Percentiles rank a stretch among this genome's conserved stretches.
phyloP scores from a whole-genome alignment of 2,888 invertebrate genomes.

The Idaea straminata region DNA sequence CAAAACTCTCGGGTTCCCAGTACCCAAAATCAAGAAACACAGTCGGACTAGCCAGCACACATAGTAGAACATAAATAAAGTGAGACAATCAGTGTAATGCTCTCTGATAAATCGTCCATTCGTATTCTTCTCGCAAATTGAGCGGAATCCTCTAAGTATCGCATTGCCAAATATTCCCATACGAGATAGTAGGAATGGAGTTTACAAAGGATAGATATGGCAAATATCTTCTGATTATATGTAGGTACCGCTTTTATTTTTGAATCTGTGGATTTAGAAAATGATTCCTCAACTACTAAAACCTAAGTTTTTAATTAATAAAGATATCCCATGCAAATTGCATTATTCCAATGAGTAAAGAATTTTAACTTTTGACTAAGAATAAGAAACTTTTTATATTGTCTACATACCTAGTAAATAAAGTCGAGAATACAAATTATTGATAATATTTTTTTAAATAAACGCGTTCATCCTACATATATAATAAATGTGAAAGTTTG shows the following conservation, averaged over 20 bases:
- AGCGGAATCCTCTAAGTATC: slow-evolving; percentile 18
- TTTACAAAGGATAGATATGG: neutral
- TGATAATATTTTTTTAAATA: too few relatives aligned
- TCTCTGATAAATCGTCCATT: slow-evolving; percentile 19
- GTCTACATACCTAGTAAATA: too few relatives aligned
- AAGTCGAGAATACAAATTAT: too few relatives aligned
- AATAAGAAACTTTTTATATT: too few relatives aligned
- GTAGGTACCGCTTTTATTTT: neutral
- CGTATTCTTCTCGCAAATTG: slow-evolving; percentile 24
- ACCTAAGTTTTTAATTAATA: too few relatives aligned
- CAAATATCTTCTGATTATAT: neutral
- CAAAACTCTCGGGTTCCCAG: neutral
- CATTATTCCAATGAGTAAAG: too few relatives aligned
- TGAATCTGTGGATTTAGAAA: neutral
- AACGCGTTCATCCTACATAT: too few relatives aligned
- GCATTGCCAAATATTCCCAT: slow-evolving; percentile 10
- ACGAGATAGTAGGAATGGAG: neutral
- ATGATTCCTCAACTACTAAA: too few relatives aligned
- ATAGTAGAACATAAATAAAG: slow-evolving; percentile 12
- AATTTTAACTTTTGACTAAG: too few relatives aligned
- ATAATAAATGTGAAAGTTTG: too few relatives aligned
- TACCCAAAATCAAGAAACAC: neutral
- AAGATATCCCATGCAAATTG: too few relatives aligned
- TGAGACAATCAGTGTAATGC: slow-evolving; percentile 22
- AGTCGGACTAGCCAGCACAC: neutral